Base-by-base conservation (phyloP, 2,888 invertebrate genomes). In the Polyommatus icarus region DNA sequence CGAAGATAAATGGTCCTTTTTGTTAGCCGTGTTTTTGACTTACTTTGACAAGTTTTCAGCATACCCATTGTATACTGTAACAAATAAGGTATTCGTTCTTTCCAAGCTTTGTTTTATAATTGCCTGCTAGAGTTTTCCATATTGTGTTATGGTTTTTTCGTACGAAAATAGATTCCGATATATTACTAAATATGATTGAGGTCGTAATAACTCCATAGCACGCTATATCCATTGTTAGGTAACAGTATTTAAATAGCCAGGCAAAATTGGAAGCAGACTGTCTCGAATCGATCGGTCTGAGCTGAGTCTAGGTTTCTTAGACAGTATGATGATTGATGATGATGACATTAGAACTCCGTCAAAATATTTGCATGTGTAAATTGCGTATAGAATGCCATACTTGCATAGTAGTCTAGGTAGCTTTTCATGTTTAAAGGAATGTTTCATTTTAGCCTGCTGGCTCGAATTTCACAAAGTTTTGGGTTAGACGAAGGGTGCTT, bases 181-280 rank as follows among this genome's bases (percentile, higher is more conserved):
- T 24, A 24, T 61, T 61, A 61, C 61, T 24, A 24, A 61, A 61
- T 24, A 61, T 61, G 61, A 61, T 24, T 61, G 61, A 61, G 1
- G 24, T 61, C 24, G 61, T 46, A 71, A 71, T 79, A 54, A 78
- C 61, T 29, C 73, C 78, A 79, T 79, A 71, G 50, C 76, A 78
- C 80, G 80, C 83, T 83, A 83, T 82, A 78, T 79, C 78, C 76
- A 76, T 80, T 83, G 84, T 83, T 84, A 71, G 84, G 87, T 88
- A 87, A 89, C 87, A 87, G 61, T 24, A 59, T 59, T 59, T 59
- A 24, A 10, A 61, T 10, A 24, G 61, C 24, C 1, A 3, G 2
- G 7, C 3, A 24, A 24, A 20, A 24, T 61, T 24, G 24, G 61
- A 61, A 61, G 61, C 61, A 24, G 61, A 61, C 61, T 61, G 20